Evolutionary conservation across 2,888 invertebrate species (phyloP).

Genomic region (Chydorus sphaericus): DNA sequence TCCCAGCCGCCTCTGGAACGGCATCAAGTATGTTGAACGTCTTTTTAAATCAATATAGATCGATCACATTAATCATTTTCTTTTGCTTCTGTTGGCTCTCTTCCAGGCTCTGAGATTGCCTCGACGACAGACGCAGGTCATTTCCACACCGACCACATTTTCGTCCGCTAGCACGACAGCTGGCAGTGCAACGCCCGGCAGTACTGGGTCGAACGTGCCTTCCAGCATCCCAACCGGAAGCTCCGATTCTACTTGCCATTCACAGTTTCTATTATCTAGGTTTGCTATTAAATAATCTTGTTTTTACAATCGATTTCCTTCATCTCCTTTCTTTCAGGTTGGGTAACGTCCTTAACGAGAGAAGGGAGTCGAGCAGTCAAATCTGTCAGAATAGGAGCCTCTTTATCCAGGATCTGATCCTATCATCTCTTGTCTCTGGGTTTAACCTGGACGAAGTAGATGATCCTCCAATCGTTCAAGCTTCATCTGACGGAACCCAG

Average conservation of each 20-base stretch:
- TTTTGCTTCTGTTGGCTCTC: slow-evolving; percentile 30
- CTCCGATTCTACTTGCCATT: slow-evolving; percentile 20
- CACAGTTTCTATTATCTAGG: slow-evolving; percentile 15
- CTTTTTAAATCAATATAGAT: slow-evolving; percentile 5
- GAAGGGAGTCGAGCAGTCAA: slow-evolving; percentile 38
- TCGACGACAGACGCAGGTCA: slow-evolving; percentile 54
- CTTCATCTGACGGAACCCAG: background rate
- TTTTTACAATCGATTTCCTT: background rate
- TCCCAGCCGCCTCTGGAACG: slow-evolving; percentile 86
- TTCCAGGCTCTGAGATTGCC: slow-evolving; percentile 80
- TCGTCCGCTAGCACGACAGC: slow-evolving; percentile 34
- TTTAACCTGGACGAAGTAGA: slow-evolving; percentile 22
- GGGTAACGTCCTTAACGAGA: slow-evolving; percentile 41
- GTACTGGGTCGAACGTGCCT: slow-evolving; percentile 20
- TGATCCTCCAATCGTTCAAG: too few relatives aligned
- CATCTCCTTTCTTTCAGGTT: slow-evolving; percentile 24
- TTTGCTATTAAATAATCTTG: background rate
- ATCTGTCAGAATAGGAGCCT: slow-evolving; percentile 46
- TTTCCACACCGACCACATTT: slow-evolving; percentile 21
- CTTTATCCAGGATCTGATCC: slow-evolving; percentile 52
- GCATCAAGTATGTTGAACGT: slow-evolving; percentile 49
- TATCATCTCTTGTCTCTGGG: slow-evolving; percentile 39
- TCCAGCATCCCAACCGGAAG: slow-evolving; percentile 20
- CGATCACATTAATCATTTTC: background rate
- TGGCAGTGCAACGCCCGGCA: slow-evolving; percentile 25